Percentiles rank a stretch among this genome's conserved stretches.
phyloP scores from a whole-genome alignment of 1,140 invertebrate genomes.

The Pristionchus pacificus region DNA sequence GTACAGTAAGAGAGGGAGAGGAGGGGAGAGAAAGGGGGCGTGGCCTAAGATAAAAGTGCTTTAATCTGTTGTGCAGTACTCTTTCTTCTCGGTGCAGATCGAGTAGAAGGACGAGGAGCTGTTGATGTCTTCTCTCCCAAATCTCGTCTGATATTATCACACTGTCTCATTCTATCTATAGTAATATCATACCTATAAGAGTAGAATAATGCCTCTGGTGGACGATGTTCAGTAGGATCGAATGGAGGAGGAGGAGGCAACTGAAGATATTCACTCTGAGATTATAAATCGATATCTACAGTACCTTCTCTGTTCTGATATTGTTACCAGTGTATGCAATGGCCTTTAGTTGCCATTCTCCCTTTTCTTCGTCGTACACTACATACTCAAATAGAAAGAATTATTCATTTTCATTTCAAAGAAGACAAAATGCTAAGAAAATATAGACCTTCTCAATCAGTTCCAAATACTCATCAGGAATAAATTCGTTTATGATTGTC shows the following conservation, averaged over 20 bases:
- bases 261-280: not conserved
- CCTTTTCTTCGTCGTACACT: conserved; percentile 96
- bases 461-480: conserved; percentile 85
- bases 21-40: not conserved
- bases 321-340: conserved; percentile 97
- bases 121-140: not conserved
- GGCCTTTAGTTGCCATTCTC: conserved; percentile 92
- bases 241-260: not conserved
- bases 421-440: not conserved
- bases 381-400: conserved; percentile 68
- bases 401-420: too few relatives aligned
- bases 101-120: not conserved
- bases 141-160: not conserved
- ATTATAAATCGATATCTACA: too few relatives aligned
- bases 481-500: conserved; percentile 76
- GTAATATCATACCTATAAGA: not conserved
- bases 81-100: not conserved
- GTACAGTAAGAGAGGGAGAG: not conserved
- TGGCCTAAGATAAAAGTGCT: not conserved
- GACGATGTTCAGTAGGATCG: not conserved
- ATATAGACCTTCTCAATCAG: conserved; percentile 71
- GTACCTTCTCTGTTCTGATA: conserved; percentile 67
- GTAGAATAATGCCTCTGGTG: not conserved
- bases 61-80: not conserved
- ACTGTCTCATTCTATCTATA: not conserved